These are phyloP conservation scores for Notoglanidium macrostoma DNA, from an alignment of 2,797 vertebrate species.

Conservation along the genomic window DNA sequence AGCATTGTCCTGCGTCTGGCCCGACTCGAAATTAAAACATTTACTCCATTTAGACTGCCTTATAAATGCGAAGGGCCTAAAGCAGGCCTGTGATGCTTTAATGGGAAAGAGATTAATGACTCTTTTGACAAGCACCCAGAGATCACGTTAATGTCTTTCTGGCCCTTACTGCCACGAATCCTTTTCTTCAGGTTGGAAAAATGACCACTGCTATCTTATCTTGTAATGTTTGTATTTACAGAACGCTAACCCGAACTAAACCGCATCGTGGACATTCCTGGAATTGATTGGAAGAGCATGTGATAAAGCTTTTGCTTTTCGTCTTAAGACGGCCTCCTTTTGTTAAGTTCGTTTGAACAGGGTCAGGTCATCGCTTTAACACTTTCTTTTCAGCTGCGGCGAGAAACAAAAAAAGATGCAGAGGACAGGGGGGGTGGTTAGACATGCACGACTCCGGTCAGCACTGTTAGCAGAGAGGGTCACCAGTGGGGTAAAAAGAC, in stretches of 20 bases:
- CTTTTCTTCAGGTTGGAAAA: conserved; percentile 34
- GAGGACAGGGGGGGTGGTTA: background rate
- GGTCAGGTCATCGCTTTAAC: conserved; percentile 10
- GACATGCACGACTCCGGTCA: conserved; percentile 26
- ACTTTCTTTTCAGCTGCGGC: background rate
- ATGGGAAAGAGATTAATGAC: conserved; percentile 62
- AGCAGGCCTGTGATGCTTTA: conserved; percentile 58
- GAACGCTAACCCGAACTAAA: background rate
- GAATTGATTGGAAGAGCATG: background rate
- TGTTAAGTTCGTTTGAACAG: background rate
- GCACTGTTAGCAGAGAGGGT: conserved; percentile 27
- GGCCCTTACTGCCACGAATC: conserved; percentile 19
- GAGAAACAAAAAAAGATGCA: conserved; percentile 14
- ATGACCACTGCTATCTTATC: conserved; percentile 23
- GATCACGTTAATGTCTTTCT: conserved; percentile 31
- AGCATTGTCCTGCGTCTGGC: conserved; percentile 46
- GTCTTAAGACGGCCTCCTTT: background rate
- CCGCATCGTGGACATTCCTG: background rate
- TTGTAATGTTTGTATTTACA: conserved; percentile 15
- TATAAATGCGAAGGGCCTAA: conserved; percentile 60
- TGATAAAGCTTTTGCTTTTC: background rate
- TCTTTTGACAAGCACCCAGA: conserved; percentile 49
- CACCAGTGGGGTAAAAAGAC: conserved; percentile 13
- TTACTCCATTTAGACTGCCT: conserved; percentile 51
- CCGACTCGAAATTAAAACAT: conserved; percentile 55